Percentiles rank a stretch among this genome's conserved stretches.
phyloP scores from a whole-genome alignment of 2,888 invertebrate genomes.

The Heliothis peltigera region DNA sequence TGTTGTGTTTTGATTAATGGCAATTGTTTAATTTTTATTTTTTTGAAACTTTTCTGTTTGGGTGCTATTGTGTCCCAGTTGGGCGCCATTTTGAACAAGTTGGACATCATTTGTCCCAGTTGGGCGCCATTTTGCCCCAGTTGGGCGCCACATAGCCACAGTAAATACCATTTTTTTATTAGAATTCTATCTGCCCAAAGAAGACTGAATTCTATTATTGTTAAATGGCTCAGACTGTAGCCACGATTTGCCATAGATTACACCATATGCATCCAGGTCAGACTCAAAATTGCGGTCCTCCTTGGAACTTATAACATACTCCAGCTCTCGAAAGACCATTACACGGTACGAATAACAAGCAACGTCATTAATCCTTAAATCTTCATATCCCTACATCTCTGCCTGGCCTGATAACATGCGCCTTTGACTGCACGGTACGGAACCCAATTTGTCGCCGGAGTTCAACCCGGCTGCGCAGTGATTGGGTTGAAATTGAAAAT shows the following conservation, averaged over 20 bases:
- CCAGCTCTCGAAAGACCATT: background rate
- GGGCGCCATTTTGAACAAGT: background rate
- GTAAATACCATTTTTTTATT: background rate
- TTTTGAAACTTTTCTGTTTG: no score
- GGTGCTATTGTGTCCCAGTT: background rate
- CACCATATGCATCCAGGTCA: background rate
- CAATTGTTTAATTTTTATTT: no score
- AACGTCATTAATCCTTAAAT: conserved; percentile 24
- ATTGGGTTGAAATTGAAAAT: conserved; percentile 74
- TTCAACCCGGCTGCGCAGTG: conserved; percentile 64
- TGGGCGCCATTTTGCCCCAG: background rate
- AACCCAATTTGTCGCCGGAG: conserved; percentile 65
- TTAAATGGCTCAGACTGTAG: background rate
- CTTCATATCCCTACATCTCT: conserved; percentile 28
- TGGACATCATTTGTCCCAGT: background rate
- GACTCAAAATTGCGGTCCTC: background rate
- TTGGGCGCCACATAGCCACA: background rate
- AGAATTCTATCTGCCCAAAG: background rate
- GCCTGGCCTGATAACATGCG: conserved; percentile 32
- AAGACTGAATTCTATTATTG: background rate
- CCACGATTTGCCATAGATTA: background rate
- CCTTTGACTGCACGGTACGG: conserved; percentile 51
- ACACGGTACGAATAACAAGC: background rate
- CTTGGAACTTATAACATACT: background rate
- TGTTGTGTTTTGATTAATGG: no score